Conservation (phyloP, 1,140 invertebrate species). For the Bombus sylvicola region DNA sequence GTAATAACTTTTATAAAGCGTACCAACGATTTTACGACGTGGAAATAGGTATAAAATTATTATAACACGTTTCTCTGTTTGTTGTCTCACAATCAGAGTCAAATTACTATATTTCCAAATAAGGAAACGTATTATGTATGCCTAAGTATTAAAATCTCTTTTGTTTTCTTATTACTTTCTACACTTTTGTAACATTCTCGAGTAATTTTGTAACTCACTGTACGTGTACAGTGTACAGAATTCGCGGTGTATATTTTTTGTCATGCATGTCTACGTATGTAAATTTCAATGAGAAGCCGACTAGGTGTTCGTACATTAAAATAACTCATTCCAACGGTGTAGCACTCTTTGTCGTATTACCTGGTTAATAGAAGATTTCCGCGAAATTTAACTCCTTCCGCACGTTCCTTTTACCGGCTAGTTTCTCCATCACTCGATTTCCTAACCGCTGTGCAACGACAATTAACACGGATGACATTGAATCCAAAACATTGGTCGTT, state of each 20-base stretch:
- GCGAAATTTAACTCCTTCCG: slow-evolving; percentile 51
- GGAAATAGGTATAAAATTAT: background rate
- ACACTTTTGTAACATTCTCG: background rate
- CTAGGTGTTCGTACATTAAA: slow-evolving; percentile 6
- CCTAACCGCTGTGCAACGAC: background rate
- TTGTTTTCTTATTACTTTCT: background rate
- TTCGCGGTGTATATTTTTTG: background rate
- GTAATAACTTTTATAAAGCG: background rate
- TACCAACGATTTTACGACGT: background rate
- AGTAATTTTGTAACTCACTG: background rate
- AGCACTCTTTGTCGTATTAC: slow-evolving; percentile 28
- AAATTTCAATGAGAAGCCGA: background rate
- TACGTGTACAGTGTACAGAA: background rate
- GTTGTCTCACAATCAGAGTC: too few species aligned
- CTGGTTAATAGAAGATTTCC: slow-evolving; percentile 62
- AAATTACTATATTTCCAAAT: too few species aligned
- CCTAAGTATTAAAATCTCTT: background rate
- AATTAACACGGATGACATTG: slow-evolving; percentile 14
- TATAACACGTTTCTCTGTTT: background rate
- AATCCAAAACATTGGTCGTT: background rate
- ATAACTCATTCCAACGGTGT: background rate
- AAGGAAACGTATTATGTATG: too few species aligned
- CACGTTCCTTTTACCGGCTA: slow-evolving; percentile 23
- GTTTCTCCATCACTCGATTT: background rate
- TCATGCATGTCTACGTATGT: background rate